Percentiles rank a stretch among this genome's conserved stretches.
These are phyloP conservation scores for Bufo bufo DNA, from an alignment of 2,113 vertebrate species.

Conservation along the genomic window DNA sequence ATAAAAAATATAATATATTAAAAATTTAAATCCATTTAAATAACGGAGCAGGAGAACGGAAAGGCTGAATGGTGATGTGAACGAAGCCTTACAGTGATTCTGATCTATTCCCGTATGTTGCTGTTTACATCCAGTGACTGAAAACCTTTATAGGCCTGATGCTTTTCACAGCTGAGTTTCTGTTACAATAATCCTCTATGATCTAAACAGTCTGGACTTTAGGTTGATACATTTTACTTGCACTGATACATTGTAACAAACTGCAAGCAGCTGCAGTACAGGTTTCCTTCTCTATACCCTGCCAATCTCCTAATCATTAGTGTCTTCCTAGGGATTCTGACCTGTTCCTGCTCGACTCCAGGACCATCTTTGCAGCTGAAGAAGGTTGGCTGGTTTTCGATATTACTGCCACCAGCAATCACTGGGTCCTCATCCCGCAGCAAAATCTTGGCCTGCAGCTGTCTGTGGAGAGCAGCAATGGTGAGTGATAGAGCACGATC, in stretches of 20 bases:
- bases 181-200: neutral
- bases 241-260: neutral
- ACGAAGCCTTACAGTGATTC: too few relatives aligned
- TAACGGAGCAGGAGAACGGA: too few relatives aligned
- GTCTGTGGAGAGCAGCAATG: conserved; percentile 83
- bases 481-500: conserved; percentile 70
- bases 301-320: neutral
- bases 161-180: neutral
- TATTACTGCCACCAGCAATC: conserved; percentile 93
- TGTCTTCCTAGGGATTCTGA: conserved; percentile 83
- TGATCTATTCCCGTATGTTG: too few relatives aligned
- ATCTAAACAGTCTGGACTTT: too few relatives aligned
- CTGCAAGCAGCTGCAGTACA: neutral
- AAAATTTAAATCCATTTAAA: too few relatives aligned
- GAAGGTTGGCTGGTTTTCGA: conserved; percentile 98
- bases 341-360: conserved; percentile 89
- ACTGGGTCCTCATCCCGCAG: conserved; percentile 93
- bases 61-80: too few relatives aligned
- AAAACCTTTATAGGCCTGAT: neutral
- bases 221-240: neutral
- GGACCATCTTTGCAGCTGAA: conserved; percentile 93
- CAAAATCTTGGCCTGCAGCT: conserved; percentile 93
- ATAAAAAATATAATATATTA: too few relatives aligned
- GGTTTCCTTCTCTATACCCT: neutral
- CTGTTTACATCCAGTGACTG: too few relatives aligned